These are phyloP conservation scores for Nerophis ophidion DNA, from an alignment of 2,113 vertebrate species.

Conservation along the genomic window DNA sequence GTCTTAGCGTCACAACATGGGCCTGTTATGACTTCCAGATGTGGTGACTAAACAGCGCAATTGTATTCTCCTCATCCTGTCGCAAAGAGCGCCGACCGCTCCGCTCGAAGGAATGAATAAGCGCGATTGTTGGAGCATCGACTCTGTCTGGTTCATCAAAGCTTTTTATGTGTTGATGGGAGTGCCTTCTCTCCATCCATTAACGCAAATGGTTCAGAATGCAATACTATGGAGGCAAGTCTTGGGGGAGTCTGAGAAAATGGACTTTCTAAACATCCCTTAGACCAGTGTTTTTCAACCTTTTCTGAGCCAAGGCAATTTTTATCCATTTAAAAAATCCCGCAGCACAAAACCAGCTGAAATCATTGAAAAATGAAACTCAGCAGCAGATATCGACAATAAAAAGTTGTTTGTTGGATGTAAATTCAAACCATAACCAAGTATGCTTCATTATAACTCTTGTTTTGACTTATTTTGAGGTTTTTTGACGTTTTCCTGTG, in stretches of 20 bases:
- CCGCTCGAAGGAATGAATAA: constrained; percentile 41
- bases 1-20: constrained; percentile 25
- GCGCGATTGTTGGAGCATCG: constrained; percentile 36
- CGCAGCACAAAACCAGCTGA: too few species aligned
- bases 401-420: too few species aligned
- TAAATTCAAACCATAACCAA: too few species aligned
- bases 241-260: constrained; percentile 22
- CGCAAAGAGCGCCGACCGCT: constrained; percentile 27
- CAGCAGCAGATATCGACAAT: too few species aligned
- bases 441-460: too few species aligned
- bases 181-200: constrained; percentile 22
- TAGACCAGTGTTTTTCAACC: too few species aligned
- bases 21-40: constrained; percentile 61
- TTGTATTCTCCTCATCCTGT: constrained; percentile 46
- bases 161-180: constrained; percentile 8
- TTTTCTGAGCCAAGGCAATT: too few species aligned
- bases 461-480: too few species aligned
- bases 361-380: too few species aligned
- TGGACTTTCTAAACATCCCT: constrained; percentile 25
- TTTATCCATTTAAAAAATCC: too few species aligned
- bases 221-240: constrained; percentile 22
- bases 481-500: too few species aligned
- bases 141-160: constrained; percentile 21
- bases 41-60: constrained; percentile 45
- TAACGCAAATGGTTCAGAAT: constrained; percentile 16